A percentile compares a stretch with the other conserved stretches of the same genome.
These are phyloP conservation scores for Zaprionus vittiger DNA, from an alignment of 1,140 invertebrate genomes.

Conservation along the genomic window DNA sequence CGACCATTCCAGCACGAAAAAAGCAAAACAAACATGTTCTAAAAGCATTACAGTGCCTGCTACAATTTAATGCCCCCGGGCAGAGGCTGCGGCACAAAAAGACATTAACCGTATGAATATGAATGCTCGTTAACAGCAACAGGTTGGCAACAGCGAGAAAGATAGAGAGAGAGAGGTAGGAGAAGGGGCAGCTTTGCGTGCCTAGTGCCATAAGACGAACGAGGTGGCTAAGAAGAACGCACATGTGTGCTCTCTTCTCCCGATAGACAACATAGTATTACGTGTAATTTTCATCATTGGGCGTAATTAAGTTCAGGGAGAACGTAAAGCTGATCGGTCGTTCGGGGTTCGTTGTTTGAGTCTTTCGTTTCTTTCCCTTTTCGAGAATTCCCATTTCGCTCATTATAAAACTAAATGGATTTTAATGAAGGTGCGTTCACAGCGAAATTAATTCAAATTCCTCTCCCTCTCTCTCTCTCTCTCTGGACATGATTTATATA, in stretches of 20 bases:
- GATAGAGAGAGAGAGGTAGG: neutral
- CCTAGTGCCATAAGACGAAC: constrained; percentile 49
- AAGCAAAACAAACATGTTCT: constrained; percentile 69
- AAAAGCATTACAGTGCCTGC: constrained; percentile 55
- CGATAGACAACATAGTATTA: constrained; percentile 20
- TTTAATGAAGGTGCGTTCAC: constrained; percentile 44
- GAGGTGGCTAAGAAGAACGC: constrained; percentile 18
- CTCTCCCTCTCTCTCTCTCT: neutral
- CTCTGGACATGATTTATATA: neutral
- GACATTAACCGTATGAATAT: constrained; percentile 71
- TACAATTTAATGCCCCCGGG: constrained; percentile 60
- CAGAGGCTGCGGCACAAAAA: constrained; percentile 43
- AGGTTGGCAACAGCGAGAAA: neutral
- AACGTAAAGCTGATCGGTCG: constrained; percentile 39
- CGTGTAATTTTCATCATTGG: constrained; percentile 62
- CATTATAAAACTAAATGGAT: constrained; percentile 37
- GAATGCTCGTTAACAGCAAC: constrained; percentile 67
- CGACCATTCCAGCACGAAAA: constrained; percentile 16
- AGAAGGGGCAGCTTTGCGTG: constrained; percentile 53
- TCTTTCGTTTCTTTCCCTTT: constrained; percentile 55
- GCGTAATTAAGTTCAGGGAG: constrained; percentile 51
- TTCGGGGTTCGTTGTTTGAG: constrained; percentile 57
- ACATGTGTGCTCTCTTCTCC: constrained; percentile 12
- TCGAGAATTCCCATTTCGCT: constrained; percentile 26
- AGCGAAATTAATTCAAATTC: constrained; percentile 38